Base-by-base conservation (phyloP, 2,113 vertebrate species). In the Gyps fulvus region DNA sequence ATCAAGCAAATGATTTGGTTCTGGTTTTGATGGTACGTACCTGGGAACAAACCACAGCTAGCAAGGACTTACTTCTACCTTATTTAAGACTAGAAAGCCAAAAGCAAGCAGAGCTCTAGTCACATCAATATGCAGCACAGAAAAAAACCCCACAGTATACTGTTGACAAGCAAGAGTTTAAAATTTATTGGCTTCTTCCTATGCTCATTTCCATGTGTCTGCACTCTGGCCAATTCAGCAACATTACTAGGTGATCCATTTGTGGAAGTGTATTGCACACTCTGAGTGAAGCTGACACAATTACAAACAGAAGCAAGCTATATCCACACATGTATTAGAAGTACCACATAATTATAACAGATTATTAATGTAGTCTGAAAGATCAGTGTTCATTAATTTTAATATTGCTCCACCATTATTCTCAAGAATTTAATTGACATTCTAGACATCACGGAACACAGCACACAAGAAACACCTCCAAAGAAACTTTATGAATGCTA, bases 401-500 rank as follows among this genome's bases (percentile, higher is more conserved):
- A 71, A 86, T 77, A 66, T 17, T 43, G 13, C 25, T 90, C 34
- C 49, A 79, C 18, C 34, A 86, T 93, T 83, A 74, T 73, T 97
- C 71, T 94, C 62, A n/a, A 87, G 59, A 95, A 65, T 90, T 82
- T 93, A 89, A 91, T 38, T 91, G 94, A 87, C 76, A 65, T 58
- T 82, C 55, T 32, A 66, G 78, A 92, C 58, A 70, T 83, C 66
- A 77, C 0, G 6, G 79, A 97, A 90, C 57, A 86, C 7, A 91
- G 55, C 57, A 92, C 73, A 89, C 61, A 91, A 90, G 82, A 96
- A 94, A 91, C 32, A 47, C 79, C 96, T 95, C 87, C 85, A 81
- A 87, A 96, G 58, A 92, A 97, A 95, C 49, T 93, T 93, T 67
- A 91, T 50, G 79, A 95, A 93, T 85, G 63, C 86, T 96, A 92